phyloP scores from a whole-genome alignment of 2,797 vertebrate genomes.

The Cirrhinus molitorella region DNA sequence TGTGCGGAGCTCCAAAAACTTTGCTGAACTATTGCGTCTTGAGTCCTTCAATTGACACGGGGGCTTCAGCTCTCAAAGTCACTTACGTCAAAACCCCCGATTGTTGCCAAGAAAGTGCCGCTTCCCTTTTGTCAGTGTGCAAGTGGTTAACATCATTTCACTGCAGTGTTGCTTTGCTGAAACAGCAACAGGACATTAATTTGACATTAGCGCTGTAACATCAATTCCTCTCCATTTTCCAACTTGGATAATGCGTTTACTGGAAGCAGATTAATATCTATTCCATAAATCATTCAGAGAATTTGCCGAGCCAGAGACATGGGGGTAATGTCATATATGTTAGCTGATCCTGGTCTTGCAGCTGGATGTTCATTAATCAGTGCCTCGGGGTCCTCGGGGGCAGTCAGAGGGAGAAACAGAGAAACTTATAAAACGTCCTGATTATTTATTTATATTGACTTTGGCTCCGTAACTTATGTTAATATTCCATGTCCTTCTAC shows the following conservation, averaged over 20 bases:
- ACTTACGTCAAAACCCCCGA: constrained; percentile 43
- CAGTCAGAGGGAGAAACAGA: constrained; percentile 77
- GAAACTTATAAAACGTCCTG: constrained; percentile 72
- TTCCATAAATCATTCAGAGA: constrained; percentile 97
- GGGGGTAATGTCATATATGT: constrained; percentile 88
- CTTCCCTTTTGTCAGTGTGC: constrained; percentile 57
- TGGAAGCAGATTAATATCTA: constrained; percentile 98
- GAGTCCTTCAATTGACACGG: constrained; percentile 52
- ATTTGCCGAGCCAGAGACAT: constrained; percentile 86
- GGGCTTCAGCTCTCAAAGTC: constrained; percentile 56
- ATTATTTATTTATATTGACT: constrained; percentile 72
- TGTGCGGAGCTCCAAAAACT: constrained; percentile 8
- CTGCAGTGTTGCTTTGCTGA: constrained; percentile 82
- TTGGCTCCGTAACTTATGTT: constrained; percentile 66
- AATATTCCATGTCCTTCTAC: constrained; percentile 48
- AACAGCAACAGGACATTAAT: constrained; percentile 87
- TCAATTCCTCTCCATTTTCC: constrained; percentile 85
- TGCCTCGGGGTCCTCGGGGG: constrained; percentile 78
- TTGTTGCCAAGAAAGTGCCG: constrained; percentile 45
- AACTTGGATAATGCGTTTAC: constrained; percentile 94
- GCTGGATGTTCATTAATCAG: constrained; percentile 82
- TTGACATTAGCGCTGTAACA: constrained; percentile 88
- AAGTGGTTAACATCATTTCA: constrained; percentile 78
- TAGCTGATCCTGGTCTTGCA: constrained; percentile 85
- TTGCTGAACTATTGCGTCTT: constrained; percentile 23